Base-by-base conservation (phyloP, 2,888 invertebrate species). In the Drosophila eohydei region DNA sequence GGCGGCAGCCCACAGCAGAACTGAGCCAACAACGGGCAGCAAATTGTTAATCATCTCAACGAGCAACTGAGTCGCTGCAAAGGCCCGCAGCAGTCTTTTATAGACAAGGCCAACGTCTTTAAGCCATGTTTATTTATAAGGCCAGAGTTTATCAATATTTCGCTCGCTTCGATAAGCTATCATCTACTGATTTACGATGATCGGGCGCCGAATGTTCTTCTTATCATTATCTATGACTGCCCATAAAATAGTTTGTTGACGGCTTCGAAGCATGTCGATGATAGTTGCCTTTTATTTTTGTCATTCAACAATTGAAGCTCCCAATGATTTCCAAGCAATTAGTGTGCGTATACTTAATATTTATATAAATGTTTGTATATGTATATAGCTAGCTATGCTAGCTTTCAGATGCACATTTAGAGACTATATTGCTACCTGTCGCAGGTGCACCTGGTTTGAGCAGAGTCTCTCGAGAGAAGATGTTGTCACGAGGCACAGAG, bases 61-160 rank as follows among this genome's bases (percentile, higher is more conserved):
- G 7, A 28, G 44, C 56, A 54, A 66, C 61, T 73, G 43, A 56
- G 4, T 3, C 8, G 26, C 34, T 12, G 8, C 44, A 32, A 11
- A 16, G 14, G 9, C n/a, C 40, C 36, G 2, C 51, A 4, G 4
- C 14, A 2, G 4, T 5, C 32, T 50, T 64, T 64, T 58, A 64
- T 64, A 48, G 46, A 32, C 26, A 8, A 3, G 11, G 21, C 11
- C 6, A 26, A 32, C 8, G 34, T 12, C 26, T 48, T 8, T 40
- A 34, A 56, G 56, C 41, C 26, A n/a, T n/a, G 32, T 32, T 57
- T 41, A 64, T 64, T 58, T 64, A 64, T 50, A 14, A 6, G 40
- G 32, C 38, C 30, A 26, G 32, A 32, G 21, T 12, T 4, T 55
- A 36, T 36, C n/a, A 30, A 11, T 5, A 8, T 12, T 41, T 12